Percentiles rank a stretch among this genome's conserved stretches.
Conservation (phyloP, 2,888 invertebrate genomes). For the Clistopyga incitator region DNA sequence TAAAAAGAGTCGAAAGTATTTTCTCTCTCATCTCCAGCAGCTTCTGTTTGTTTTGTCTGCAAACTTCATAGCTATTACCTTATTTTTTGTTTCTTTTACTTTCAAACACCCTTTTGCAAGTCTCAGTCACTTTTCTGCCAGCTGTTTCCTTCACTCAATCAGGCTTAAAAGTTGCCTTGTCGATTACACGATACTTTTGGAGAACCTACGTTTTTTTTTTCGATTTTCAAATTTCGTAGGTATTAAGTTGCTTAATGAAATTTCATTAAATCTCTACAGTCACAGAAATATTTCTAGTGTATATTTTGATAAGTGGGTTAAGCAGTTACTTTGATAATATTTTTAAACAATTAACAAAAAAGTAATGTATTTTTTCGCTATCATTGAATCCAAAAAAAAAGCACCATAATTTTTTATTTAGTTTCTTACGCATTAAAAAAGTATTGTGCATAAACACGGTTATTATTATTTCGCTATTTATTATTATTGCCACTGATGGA, state of each 20-base stretch:
- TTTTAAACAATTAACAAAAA: too few species aligned
- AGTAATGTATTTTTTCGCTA: too few species aligned
- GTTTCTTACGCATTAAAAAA: too few species aligned
- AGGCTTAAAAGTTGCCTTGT: not conserved
- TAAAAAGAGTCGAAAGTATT: slow-evolving; percentile 2
- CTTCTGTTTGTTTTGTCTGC: slow-evolving; percentile 6
- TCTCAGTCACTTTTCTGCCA: not conserved
- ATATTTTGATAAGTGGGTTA: too few species aligned
- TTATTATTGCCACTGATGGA: not conserved
- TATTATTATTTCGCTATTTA: not conserved
- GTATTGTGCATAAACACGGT: not conserved
- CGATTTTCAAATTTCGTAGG: too few species aligned
- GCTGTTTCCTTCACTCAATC: not conserved
- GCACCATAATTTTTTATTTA: too few species aligned
- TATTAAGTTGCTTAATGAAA: too few species aligned
- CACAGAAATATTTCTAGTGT: too few species aligned
- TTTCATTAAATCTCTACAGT: too few species aligned
- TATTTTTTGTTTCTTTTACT: not conserved
- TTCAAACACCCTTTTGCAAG: not conserved
- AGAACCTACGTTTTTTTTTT: too few species aligned
- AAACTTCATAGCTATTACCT: not conserved
- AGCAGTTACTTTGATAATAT: too few species aligned
- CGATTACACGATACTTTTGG: not conserved
- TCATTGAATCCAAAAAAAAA: too few species aligned
- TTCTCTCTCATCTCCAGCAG: not conserved